Evolutionary conservation across 2,888 invertebrate species (phyloP), one percentile per base, ranked within the genome.

Genomic region (Xanthorhoe designata): DNA sequence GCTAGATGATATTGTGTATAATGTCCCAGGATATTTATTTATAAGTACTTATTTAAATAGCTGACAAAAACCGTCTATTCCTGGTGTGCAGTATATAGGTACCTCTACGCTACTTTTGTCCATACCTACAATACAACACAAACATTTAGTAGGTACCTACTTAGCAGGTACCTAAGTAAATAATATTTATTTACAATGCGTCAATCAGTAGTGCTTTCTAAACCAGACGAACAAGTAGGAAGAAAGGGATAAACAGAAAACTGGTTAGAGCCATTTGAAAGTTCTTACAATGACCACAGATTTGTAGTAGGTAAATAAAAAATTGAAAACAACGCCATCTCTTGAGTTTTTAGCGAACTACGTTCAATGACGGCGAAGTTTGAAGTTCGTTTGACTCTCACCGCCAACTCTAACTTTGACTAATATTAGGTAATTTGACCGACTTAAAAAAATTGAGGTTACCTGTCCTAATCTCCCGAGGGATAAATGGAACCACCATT

Each of bases 291-390:
- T 15, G 13, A 42, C 32, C 32, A 42, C 13, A 17, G 15, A n/a
- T 24, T 24, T 24, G 24, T 24, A 24, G 24, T 24, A n/a, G n/a
- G n/a, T n/a, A 24, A 15, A 15, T 6, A 0, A 47, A 17, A 47
- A 47, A 15, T 47, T 47, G 15, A 15, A 47, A 17, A 15, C 35
- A 54, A n/a, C 61, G 61, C 61, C 61, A 61, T 54, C 61, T 61
- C 13, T 61, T 54, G 32, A 8, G 45, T 54, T 47, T 9, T 13
- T 5, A n/a, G 32, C 2, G 35, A 54, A 61, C 61, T 42, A 13
- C 38, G 4, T 42, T 42, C 13, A 13, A 42, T 42, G 38, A 42
- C 10, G 13, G 38, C 13, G 13, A 42, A 13, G 38, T 42, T 42
- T 42, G 10, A 42, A 4, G 10, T 42, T 13, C 13, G 13, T 13